Percentiles rank a stretch among this genome's conserved stretches.
Evolutionary conservation across 2,888 invertebrate genomes (phyloP).

Genomic region (Eupeodes luniger): DNA sequence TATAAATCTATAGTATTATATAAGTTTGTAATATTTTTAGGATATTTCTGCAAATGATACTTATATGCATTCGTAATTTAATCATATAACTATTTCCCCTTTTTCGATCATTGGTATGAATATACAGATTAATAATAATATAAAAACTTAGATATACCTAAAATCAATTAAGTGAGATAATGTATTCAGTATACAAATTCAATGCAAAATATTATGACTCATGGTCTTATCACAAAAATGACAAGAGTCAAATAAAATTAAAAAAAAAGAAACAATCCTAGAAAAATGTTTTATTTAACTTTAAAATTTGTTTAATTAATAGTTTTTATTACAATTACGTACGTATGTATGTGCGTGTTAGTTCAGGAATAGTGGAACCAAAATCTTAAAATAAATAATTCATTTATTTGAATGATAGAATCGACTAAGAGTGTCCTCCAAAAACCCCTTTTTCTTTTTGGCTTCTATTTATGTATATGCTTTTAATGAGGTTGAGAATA

Average conservation of each 20-base stretch:
- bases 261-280: conserved; percentile 8
- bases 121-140: conserved; percentile 24
- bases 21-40: conserved; percentile 73
- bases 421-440: no score
- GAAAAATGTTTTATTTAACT: neutral
- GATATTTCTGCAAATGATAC: conserved; percentile 71
- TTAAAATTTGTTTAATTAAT: no score
- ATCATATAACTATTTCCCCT: conserved; percentile 66
- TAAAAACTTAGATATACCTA: conserved; percentile 50
- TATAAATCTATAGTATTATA: conserved; percentile 71
- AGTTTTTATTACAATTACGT: no score
- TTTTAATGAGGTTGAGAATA: no score
- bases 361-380: no score
- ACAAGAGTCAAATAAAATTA: conserved; percentile 41
- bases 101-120: conserved; percentile 67
- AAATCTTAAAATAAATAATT: no score
- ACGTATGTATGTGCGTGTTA: no score
- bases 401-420: no score
- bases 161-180: conserved; percentile 61
- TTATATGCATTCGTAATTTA: conserved; percentile 72
- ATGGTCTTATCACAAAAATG: conserved; percentile 52
- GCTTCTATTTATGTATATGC: no score
- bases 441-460: no score
- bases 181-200: conserved; percentile 71
- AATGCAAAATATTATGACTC: conserved; percentile 56